Conservation (phyloP, 2,888 invertebrate genomes). For the Melipona bicolor region DNA sequence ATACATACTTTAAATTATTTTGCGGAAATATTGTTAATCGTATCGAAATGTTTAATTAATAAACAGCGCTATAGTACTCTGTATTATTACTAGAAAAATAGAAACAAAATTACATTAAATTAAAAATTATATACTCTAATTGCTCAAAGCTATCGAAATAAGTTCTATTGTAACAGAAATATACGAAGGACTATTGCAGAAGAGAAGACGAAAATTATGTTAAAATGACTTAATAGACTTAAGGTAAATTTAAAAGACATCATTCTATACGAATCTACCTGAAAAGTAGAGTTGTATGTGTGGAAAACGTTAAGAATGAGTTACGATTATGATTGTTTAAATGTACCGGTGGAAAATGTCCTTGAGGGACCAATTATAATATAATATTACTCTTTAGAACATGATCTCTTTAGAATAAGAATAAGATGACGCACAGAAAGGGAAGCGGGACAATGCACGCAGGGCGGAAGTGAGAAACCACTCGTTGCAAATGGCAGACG, state of each 20-base stretch:
- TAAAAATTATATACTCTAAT: constrained; percentile 21
- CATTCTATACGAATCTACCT: neutral
- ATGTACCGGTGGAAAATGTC: neutral
- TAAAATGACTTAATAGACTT: neutral
- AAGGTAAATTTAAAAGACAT: neutral
- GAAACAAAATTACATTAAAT: constrained; percentile 43
- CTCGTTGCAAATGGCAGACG: constrained; percentile 78
- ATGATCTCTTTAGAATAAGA: constrained; percentile 43
- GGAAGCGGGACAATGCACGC: constrained; percentile 68
- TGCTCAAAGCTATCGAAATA: neutral
- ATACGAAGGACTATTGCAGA: neutral
- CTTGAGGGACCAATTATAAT: neutral
- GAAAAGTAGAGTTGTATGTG: neutral
- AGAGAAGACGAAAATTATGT: neutral
- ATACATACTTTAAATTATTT: neutral
- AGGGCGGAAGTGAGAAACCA: constrained; percentile 74
- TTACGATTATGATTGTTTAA: neutral
- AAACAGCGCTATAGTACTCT: constrained; percentile 5
- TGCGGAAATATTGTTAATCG: neutral
- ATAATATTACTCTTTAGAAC: neutral
- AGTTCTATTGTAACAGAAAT: neutral
- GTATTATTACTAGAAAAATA: constrained; percentile 22
- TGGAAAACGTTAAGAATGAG: neutral
- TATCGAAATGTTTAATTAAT: constrained; percentile 6
- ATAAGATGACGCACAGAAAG: constrained; percentile 53